phyloP scores from a whole-genome alignment of 2,797 vertebrate species.

The Scarus forsteni region DNA sequence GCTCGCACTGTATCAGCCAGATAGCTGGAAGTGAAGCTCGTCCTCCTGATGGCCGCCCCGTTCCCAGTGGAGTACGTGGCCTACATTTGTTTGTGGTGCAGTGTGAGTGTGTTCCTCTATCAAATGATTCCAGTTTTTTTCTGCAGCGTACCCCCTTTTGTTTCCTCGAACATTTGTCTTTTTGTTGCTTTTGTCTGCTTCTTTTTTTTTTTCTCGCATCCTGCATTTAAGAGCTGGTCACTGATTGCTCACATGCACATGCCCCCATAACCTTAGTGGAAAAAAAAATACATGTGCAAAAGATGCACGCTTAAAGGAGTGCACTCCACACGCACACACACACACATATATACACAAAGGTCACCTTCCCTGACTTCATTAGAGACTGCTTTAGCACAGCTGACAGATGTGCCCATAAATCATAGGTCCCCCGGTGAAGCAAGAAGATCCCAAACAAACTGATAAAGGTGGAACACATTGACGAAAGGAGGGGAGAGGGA shows the following conservation, averaged over 20 bases:
- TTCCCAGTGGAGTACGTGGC: slow-evolving; percentile 79
- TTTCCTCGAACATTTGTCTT: slow-evolving; percentile 4
- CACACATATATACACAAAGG: slow-evolving; percentile 51
- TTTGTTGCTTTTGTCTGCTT: slow-evolving; percentile 1
- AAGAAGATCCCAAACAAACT: slow-evolving; percentile 70
- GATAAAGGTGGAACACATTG: slow-evolving; percentile 48
- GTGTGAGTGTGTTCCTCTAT: slow-evolving; percentile 36
- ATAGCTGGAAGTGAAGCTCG: slow-evolving; percentile 63
- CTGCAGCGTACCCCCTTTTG: slow-evolving; percentile 16
- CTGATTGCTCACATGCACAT: slow-evolving; percentile 28
- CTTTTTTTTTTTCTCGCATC: background rate
- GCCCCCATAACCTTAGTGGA: slow-evolving; percentile 37
- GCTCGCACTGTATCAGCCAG: slow-evolving; percentile 58
- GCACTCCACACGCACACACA: background rate
- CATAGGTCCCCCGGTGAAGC: slow-evolving; percentile 61
- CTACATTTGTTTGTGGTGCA: slow-evolving; percentile 82
- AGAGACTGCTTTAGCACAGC: slow-evolving; percentile 76
- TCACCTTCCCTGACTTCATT: slow-evolving; percentile 78
- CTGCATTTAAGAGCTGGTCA: slow-evolving; percentile 26
- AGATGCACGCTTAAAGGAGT: slow-evolving; percentile 18
- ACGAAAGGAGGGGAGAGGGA: background rate
- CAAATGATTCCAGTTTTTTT: slow-evolving; percentile 46
- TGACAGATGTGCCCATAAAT: slow-evolving; percentile 81
- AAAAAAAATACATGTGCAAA: slow-evolving; percentile 16
- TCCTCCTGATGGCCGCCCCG: slow-evolving; percentile 66